A percentile compares a stretch with the other conserved stretches of the same genome.
phyloP scores from a whole-genome alignment of 2,113 vertebrate species.

The Phrynosoma platyrhinos region DNA sequence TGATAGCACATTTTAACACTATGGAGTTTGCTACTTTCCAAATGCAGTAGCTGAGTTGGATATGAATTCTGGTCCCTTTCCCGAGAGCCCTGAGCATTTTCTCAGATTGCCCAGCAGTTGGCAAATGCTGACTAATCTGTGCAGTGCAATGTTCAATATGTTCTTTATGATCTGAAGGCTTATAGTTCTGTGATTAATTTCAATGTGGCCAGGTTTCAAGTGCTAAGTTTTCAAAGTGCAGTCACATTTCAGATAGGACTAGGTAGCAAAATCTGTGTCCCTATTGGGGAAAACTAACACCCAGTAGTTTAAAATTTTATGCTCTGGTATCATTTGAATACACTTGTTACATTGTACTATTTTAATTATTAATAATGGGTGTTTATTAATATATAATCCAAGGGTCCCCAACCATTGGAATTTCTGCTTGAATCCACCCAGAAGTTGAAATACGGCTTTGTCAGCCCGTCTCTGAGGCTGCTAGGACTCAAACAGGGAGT shows the following conservation, averaged over 20 bases:
- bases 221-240: not conserved
- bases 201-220: not conserved
- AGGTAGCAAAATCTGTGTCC: not conserved
- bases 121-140: not conserved
- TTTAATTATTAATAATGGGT: not conserved
- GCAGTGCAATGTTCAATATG: not conserved
- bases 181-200: not conserved
- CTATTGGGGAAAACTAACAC: not conserved
- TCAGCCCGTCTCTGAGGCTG: too few relatives aligned
- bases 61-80: not conserved
- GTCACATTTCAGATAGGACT: not conserved
- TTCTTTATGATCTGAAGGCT: not conserved
- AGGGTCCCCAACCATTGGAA: not conserved
- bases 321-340: not conserved
- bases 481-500: too few relatives aligned
- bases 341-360: not conserved
- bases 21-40: not conserved
- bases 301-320: not conserved
- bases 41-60: not conserved
- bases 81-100: not conserved
- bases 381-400: not conserved
- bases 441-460: too few relatives aligned
- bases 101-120: not conserved
- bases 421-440: too few relatives aligned
- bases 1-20: not conserved